Percentiles rank a stretch among this genome's conserved stretches.
Evolutionary conservation across 2,797 vertebrate genomes (phyloP).

Genomic region (Schizothorax lantsangensis): DNA sequence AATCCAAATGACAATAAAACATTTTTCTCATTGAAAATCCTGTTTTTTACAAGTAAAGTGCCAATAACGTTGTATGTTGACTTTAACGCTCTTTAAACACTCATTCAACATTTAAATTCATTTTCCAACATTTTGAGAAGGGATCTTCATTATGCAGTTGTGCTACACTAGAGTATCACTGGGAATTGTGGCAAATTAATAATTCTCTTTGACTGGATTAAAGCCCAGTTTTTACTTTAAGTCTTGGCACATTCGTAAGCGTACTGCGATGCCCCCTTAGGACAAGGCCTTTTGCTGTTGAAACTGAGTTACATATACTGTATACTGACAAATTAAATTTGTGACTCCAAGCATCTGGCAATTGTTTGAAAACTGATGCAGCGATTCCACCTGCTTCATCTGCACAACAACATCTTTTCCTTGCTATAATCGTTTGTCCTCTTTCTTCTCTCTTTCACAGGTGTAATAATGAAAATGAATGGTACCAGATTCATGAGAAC

Average conservation of each 20-base stretch:
- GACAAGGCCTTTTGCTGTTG: conserved; percentile 7
- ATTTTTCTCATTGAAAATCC: not conserved
- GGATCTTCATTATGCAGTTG: not conserved
- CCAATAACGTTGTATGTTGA: not conserved
- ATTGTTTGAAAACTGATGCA: not conserved
- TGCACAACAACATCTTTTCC: not conserved
- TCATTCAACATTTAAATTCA: not conserved
- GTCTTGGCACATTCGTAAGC: not conserved
- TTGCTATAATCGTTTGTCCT: not conserved
- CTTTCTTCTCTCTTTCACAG: conserved; percentile 69
- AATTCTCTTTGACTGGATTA: conserved; percentile 6
- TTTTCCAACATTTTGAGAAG: not conserved
- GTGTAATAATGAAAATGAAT: conserved; percentile 99
- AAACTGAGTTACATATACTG: not conserved
- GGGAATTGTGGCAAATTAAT: conserved; percentile 5
- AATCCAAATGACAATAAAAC: not conserved
- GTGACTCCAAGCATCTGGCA: conserved; percentile 16
- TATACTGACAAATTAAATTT: not conserved
- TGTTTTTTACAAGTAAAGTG: not conserved
- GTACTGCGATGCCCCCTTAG: not conserved
- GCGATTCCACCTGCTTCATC: conserved; percentile 9
- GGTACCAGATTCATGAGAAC: conserved; percentile 98
- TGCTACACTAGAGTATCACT: not conserved
- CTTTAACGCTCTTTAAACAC: not conserved
- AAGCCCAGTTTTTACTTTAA: conserved; percentile 8